These are phyloP conservation scores for Eucriotettix oculatus DNA, from an alignment of 2,888 invertebrate species.

Conservation along the genomic window DNA sequence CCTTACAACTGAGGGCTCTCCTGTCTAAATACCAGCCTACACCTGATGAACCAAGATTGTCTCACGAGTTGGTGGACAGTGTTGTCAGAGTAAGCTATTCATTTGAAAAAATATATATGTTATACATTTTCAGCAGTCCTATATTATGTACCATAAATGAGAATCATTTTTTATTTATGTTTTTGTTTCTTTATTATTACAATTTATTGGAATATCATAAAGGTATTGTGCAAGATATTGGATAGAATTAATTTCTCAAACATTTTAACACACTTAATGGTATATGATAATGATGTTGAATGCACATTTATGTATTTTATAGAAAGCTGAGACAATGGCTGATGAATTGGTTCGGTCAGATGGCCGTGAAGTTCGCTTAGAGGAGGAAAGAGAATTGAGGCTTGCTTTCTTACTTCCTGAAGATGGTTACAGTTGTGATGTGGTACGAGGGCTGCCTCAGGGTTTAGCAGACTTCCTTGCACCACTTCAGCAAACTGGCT, in stretches of 20 bases:
- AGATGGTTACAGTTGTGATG: constrained; percentile 95
- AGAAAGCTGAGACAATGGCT: constrained; percentile 74
- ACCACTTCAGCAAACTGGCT: constrained; percentile 65
- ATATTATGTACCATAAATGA: too few species aligned
- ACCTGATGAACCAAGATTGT: constrained; percentile 39
- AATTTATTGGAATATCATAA: too few species aligned
- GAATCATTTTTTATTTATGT: too few species aligned
- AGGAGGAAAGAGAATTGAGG: constrained; percentile 82
- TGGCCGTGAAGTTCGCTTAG: constrained; percentile 74
- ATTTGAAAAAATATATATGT: too few species aligned
- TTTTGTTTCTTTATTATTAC: too few species aligned
- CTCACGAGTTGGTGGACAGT: constrained; percentile 42
- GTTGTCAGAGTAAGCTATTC: constrained; percentile 31
- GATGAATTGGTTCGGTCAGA: constrained; percentile 84
- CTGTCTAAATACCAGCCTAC: constrained; percentile 58
- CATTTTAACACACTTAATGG: background rate
- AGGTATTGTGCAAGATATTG: too few species aligned
- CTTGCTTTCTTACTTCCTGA: constrained; percentile 87
- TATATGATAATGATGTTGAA: background rate
- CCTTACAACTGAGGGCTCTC: constrained; percentile 77
- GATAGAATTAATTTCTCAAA: too few species aligned
- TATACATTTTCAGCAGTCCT: too few species aligned
- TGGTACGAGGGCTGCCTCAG: constrained; percentile 75
- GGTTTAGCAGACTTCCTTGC: constrained; percentile 77
- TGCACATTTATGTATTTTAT: constrained; percentile 16